phyloP scores from a whole-genome alignment of 2,797 vertebrate genomes.

The Trematomus bernacchii region DNA sequence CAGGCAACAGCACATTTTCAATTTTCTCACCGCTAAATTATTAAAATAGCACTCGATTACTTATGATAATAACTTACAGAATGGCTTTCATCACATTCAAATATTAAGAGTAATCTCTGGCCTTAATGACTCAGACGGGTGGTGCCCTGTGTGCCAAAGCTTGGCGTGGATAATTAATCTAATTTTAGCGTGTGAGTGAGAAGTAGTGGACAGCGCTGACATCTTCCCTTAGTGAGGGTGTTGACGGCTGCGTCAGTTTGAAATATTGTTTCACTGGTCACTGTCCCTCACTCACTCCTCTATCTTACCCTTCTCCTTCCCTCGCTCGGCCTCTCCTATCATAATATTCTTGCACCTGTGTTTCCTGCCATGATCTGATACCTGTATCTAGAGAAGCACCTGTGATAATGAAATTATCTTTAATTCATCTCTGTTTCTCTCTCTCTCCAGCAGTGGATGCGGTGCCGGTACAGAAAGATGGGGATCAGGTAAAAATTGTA shows the following conservation, averaged over 20 bases:
- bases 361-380: conserved; percentile 22
- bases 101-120: conserved; percentile 34
- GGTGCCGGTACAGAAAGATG: conserved; percentile 95
- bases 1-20: neutral
- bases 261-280: conserved; percentile 36
- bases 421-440: conserved; percentile 36
- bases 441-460: conserved; percentile 89
- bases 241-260: conserved; percentile 58
- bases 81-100: conserved; percentile 6
- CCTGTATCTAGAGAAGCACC: conserved; percentile 8
- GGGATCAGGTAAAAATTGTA: conserved; percentile 90
- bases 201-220: conserved; percentile 56
- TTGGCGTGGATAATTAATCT: conserved; percentile 74
- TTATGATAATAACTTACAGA: conserved; percentile 3
- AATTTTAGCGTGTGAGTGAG: conserved; percentile 72
- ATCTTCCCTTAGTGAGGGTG: conserved; percentile 52
- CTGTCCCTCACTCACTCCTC: conserved; percentile 18
- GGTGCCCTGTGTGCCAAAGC: conserved; percentile 52
- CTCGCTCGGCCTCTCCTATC: conserved; percentile 7
- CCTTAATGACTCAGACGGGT: conserved; percentile 48
- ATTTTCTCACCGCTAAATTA: conserved; percentile 16
- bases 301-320: conserved; percentile 1
- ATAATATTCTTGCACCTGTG: neutral
- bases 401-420: conserved; percentile 33
- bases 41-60: conserved; percentile 6